Evolutionary conservation across 1,140 invertebrate genomes (phyloP).

Genomic region (Diachasmimorpha longicaudata): DNA sequence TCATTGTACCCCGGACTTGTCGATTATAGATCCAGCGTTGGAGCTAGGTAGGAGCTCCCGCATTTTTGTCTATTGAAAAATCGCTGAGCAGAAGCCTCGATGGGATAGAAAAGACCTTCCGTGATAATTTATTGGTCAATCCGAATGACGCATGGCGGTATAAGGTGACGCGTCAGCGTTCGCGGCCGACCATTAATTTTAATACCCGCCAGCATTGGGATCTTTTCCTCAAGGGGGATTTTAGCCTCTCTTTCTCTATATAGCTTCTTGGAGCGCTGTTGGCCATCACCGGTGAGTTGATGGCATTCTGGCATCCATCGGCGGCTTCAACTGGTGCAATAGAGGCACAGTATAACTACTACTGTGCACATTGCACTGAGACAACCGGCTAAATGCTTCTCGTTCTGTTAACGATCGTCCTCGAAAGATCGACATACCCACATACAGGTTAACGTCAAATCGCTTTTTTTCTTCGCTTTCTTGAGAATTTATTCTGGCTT

Average conservation of each 20-base stretch:
- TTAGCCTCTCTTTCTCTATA: constrained; percentile 7
- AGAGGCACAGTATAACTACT: constrained; percentile 8
- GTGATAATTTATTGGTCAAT: constrained; percentile 62
- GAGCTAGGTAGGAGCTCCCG: not conserved
- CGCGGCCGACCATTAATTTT: constrained; percentile 59
- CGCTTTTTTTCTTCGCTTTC: not conserved
- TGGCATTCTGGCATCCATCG: constrained; percentile 8
- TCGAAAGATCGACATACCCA: constrained; percentile 8
- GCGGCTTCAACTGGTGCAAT: constrained; percentile 3
- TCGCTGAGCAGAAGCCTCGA: not conserved
- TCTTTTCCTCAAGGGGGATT: constrained; percentile 1
- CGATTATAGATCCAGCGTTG: no score
- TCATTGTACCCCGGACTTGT: no score
- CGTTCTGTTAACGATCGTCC: constrained; percentile 10
- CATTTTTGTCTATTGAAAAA: not conserved
- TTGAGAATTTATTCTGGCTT: not conserved
- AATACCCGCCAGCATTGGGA: constrained; percentile 50
- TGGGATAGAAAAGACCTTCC: constrained; percentile 6
- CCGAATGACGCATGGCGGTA: constrained; percentile 62
- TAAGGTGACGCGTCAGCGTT: constrained; percentile 61
- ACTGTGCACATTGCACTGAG: constrained; percentile 8
- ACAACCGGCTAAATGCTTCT: constrained; percentile 8
- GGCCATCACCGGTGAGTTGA: constrained; percentile 3
- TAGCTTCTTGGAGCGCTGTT: not conserved
- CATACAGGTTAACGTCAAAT: constrained; percentile 4